Conservation (phyloP, 92 coral and sea anemone species). For the Heteractis magnifica region DNA sequence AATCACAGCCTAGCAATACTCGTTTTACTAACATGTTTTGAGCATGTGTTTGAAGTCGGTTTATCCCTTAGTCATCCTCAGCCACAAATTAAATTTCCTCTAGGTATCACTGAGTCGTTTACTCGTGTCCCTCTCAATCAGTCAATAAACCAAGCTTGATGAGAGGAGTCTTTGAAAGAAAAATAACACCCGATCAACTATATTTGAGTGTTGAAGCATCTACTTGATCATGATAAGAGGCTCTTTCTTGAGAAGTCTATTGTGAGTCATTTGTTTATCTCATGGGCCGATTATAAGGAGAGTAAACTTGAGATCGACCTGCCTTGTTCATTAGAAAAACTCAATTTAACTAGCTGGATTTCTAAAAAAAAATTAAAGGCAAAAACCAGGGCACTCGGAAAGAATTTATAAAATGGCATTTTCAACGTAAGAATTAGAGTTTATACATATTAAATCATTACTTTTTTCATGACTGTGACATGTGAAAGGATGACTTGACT, state of each 20-base stretch:
- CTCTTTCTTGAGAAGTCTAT: conserved; percentile 19
- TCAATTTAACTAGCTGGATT: neutral
- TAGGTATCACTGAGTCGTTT: conserved; percentile 47
- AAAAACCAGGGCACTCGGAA: neutral
- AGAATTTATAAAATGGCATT: conserved; percentile 18
- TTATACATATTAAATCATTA: conserved; percentile 37
- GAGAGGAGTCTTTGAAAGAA: conserved; percentile 6
- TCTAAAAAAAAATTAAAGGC: neutral
- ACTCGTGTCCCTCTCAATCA: conserved; percentile 49
- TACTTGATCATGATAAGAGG: neutral
- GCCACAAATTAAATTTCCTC: conserved; percentile 48
- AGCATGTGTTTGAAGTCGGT: conserved; percentile 47
- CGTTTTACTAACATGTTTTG: conserved; percentile 47
- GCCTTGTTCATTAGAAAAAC: conserved; percentile 13
- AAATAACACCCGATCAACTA: conserved; percentile 15
- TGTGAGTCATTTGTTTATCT: conserved; percentile 20
- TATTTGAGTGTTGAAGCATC: neutral
- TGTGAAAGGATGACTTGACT: conserved; percentile 26
- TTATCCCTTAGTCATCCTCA: conserved; percentile 39
- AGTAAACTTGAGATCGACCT: neutral
- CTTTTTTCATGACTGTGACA: conserved; percentile 27
- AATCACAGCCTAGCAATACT: conserved; percentile 32
- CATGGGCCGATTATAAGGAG: conserved; percentile 5
- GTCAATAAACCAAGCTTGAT: conserved; percentile 1
- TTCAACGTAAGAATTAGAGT: conserved; percentile 16